These are phyloP conservation scores for Amphipyra tragopoginis DNA, from an alignment of 2,888 invertebrate species.

Conservation along the genomic window DNA sequence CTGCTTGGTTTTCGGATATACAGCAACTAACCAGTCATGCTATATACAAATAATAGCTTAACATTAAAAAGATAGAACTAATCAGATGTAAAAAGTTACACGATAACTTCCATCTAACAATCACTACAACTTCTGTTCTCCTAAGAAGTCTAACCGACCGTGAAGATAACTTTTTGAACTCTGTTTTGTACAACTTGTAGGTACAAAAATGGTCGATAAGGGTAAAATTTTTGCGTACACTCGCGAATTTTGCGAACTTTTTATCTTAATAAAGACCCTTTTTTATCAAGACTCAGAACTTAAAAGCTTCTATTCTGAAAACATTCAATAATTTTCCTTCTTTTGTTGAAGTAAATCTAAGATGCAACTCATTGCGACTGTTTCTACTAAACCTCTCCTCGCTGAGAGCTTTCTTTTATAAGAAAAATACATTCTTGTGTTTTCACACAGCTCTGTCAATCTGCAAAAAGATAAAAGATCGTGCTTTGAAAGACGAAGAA, in stretches of 20 bases:
- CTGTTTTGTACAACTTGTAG: constrained; percentile 11
- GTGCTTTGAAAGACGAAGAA: background rate
- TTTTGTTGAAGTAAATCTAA: constrained; percentile 3
- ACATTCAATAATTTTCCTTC: constrained; percentile 5
- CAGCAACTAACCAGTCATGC: no score
- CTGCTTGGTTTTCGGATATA: no score
- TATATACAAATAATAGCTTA: no score
- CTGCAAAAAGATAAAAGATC: constrained; percentile 16
- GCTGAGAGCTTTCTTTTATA: background rate
- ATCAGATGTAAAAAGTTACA: background rate
- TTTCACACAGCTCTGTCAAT: constrained; percentile 16
- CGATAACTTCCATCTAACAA: background rate
- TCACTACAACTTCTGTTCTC: background rate
- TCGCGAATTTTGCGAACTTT: constrained; percentile 32
- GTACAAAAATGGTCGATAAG: constrained; percentile 19
- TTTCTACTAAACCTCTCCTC: background rate
- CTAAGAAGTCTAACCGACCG: background rate
- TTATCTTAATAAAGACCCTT: constrained; percentile 24
- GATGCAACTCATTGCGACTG: background rate
- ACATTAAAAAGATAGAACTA: no score
- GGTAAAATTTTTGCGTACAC: constrained; percentile 13
- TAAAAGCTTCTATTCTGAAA: constrained; percentile 23
- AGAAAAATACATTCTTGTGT: constrained; percentile 13
- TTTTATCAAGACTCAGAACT: constrained; percentile 33
- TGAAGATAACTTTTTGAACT: constrained; percentile 40